These are phyloP conservation scores for Sesia apiformis DNA, from an alignment of 2,888 invertebrate species.

Conservation along the genomic window DNA sequence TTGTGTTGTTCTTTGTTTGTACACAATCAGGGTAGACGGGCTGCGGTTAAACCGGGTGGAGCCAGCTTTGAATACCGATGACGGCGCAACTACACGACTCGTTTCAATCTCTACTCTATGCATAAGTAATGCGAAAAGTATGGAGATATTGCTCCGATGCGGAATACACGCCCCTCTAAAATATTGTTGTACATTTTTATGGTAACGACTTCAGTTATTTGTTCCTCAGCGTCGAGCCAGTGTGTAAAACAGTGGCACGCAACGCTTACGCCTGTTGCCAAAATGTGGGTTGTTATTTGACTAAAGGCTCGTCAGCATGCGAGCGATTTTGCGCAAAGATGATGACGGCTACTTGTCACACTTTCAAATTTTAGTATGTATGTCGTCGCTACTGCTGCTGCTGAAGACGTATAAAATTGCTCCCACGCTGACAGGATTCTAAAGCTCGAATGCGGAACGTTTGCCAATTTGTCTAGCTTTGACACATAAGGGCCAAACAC, in stretches of 20 bases:
- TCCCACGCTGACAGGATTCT: no score
- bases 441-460: no score
- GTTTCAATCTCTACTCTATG: slow-evolving; percentile 72
- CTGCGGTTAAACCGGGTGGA: slow-evolving; percentile 52
- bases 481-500: no score
- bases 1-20: slow-evolving; percentile 46
- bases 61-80: slow-evolving; percentile 63
- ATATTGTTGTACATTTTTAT: slow-evolving; percentile 65
- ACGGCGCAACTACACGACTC: slow-evolving; percentile 56
- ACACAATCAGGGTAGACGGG: slow-evolving; percentile 57
- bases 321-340: no score
- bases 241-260: not conserved
- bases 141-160: slow-evolving; percentile 56
- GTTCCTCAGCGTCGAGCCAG: slow-evolving; percentile 28
- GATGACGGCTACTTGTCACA: no score
- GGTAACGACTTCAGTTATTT: slow-evolving; percentile 58
- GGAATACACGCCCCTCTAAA: slow-evolving; percentile 52
- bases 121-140: slow-evolving; percentile 73
- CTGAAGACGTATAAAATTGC: no score
- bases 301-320: no score
- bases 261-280: no score
- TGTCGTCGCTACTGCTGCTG: no score
- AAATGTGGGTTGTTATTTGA: no score
- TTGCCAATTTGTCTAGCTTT: no score
- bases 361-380: no score